Base-by-base conservation (phyloP, 2,888 invertebrate genomes). In the Habrosyne pyritoides region DNA sequence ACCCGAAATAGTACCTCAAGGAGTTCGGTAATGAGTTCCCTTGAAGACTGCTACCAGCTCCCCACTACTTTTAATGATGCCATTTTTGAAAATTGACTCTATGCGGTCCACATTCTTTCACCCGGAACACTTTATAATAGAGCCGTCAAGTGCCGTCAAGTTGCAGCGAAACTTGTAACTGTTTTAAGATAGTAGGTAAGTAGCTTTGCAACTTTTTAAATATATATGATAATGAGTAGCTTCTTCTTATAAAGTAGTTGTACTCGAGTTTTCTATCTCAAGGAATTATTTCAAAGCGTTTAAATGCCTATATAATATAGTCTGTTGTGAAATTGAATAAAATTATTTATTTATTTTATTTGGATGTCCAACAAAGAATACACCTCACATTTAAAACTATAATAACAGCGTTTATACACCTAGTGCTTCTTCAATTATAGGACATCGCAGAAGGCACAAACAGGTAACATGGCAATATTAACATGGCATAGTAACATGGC, bases 1-100 rank as follows among this genome's bases (percentile, higher is more conserved):
- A 90, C 75, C 89, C 87, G 79, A 91, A 91, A 91, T 89, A 88
- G 87, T 89, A 87, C 87, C 87, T 89, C 86, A 84, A 89, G 89
- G 89, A 88, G 87, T 89, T 89, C 69, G 81, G 86, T 91, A 90
- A 91, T 90, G 91, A 90, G 88, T 85, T 89, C 84, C 85, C 85
- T 84, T 83, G 80, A 85, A 83, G 77, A 81, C 83, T 79, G 79
- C 78, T 77, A 81, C 82, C 79, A 77, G 74, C 79, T 78, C 69
- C 77, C 69, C 73, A 84, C 81, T 83, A 87, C 85, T 84, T 84
- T 86, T 86, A 84, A 83, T 77, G 84, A 80, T 64, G 84, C 79
- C 79, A 77, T 83, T 83, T 85, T 84, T 77, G 77, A 84, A 86
- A 84, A 85, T 84, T 82, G 77, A 69, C 78, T 71, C 71, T 71